Conservation (phyloP, 2,113 vertebrate genomes). For the Nibea albiflora region DNA sequence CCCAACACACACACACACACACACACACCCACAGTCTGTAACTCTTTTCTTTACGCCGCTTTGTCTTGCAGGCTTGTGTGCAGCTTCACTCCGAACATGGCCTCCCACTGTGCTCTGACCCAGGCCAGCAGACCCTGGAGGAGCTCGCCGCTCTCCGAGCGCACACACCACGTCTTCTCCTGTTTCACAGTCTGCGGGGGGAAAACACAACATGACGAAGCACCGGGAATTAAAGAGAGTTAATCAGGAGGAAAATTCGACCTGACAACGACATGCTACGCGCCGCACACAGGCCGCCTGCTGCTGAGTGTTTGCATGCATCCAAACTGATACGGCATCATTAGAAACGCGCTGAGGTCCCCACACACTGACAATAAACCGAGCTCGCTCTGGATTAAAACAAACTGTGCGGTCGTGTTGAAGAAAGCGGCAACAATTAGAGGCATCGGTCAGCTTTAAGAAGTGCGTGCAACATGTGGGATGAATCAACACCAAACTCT, state of each 20-base stretch:
- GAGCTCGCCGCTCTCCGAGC: constrained; percentile 82
- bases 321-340: not conserved
- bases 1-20: not conserved
- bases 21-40: not conserved
- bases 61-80: constrained; percentile 73
- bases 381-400: not conserved
- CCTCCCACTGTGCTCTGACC: constrained; percentile 90
- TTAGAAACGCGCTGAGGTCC: not conserved
- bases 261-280: not conserved
- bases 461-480: constrained; percentile 3
- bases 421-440: not conserved
- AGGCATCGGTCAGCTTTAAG: not conserved
- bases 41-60: constrained; percentile 12
- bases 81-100: constrained; percentile 89
- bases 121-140: constrained; percentile 86
- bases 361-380: not conserved
- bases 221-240: not conserved
- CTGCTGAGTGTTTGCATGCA: not conserved
- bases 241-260: not conserved
- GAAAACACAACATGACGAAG: constrained; percentile 5
- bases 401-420: not conserved
- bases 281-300: not conserved
- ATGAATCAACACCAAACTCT: constrained; percentile 16
- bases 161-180: constrained; percentile 88
- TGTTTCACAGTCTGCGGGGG: constrained; percentile 81